A percentile compares a stretch with the other conserved stretches of the same genome.
These are phyloP conservation scores for Campylorhamphus procurvoides DNA, from an alignment of 2,113 vertebrate species.

Conservation along the genomic window DNA sequence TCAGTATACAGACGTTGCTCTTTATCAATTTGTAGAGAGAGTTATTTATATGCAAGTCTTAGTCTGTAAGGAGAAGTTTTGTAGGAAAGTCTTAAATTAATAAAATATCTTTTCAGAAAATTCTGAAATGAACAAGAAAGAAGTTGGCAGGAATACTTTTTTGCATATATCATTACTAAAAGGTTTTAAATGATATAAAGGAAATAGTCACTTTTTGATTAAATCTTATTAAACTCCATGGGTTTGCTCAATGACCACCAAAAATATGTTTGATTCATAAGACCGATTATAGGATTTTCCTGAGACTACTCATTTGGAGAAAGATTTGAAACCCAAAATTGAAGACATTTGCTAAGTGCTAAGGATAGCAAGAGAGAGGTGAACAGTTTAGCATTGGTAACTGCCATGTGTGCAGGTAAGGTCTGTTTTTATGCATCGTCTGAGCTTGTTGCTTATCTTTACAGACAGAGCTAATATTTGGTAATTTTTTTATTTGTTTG, in stretches of 20 bases:
- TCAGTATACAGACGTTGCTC: not conserved
- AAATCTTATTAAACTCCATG: not conserved
- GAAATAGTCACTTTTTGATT: not conserved
- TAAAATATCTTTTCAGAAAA: not conserved
- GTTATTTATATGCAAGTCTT: not conserved
- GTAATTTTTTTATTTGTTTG: not conserved
- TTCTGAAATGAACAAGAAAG: not conserved
- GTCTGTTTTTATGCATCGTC: not conserved
- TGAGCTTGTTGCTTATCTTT: fast-evolving
- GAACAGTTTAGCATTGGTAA: not conserved
- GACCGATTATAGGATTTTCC: not conserved
- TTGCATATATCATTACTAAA: not conserved
- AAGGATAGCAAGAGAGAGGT: not conserved
- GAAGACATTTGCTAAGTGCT: not conserved
- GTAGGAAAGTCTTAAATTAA: not conserved
- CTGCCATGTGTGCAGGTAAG: not conserved
- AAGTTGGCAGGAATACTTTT: not conserved
- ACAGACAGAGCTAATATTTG: not conserved
- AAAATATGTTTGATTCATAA: not conserved
- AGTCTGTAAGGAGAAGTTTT: not conserved
- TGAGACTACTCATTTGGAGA: not conserved
- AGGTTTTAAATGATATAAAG: not conserved
- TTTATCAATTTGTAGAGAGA: not conserved
- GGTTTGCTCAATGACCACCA: not conserved
- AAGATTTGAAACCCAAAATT: not conserved